Evolutionary conservation across 2,113 vertebrate species (phyloP), one percentile per base, ranked within the genome.

Genomic region (Myotis lucifugus): DNA sequence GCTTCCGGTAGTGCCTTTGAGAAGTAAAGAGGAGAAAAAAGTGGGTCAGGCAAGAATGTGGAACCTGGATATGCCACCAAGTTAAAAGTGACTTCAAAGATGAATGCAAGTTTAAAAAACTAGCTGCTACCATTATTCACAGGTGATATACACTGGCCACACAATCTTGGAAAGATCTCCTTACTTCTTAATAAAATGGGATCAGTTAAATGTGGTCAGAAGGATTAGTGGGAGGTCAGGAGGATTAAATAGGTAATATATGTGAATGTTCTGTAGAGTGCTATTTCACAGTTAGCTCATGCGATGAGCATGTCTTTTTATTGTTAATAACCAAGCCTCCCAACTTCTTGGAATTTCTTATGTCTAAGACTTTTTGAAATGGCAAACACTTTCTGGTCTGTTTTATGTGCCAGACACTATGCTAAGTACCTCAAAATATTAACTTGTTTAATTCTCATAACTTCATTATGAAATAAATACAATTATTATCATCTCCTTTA

Each of bases 371-470:
- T 81, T 79, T 66, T 85, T 46, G 15, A 82, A 72, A 61, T 40
- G 74, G 10, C 14, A 77, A 87, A 69, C 32, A 86, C 8, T 42
- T 73, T 93, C 70, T 64, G 76, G 13, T 81, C 13, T 13, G 18
- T 78, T 84, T 21, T 78, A 3, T 78, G n/a, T 78, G 29, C 1
- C 12, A 70, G 29, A 64, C 2, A 37, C 25, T 61, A 42, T 69
- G 72, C 46, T 86, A 59, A 88, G 61, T 6, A 93, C 29, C 32
- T 89, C 95, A 59, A 91, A 76, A 52, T 91, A 64, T 42, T 34
- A 59, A 56, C 32, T 86, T 3, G 54, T 46, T 81, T 74, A 79
- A 70, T 46, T 21, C 32, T 66, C 14, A 7, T 61, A 17, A 61
- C n/a, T 88, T 72, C 84, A 76, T 66, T 76, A 67, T 82, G 50